Percentiles rank a stretch among this genome's conserved stretches.
Conservation (phyloP, 2,888 invertebrate genomes). For the Leucozona laternaria region DNA sequence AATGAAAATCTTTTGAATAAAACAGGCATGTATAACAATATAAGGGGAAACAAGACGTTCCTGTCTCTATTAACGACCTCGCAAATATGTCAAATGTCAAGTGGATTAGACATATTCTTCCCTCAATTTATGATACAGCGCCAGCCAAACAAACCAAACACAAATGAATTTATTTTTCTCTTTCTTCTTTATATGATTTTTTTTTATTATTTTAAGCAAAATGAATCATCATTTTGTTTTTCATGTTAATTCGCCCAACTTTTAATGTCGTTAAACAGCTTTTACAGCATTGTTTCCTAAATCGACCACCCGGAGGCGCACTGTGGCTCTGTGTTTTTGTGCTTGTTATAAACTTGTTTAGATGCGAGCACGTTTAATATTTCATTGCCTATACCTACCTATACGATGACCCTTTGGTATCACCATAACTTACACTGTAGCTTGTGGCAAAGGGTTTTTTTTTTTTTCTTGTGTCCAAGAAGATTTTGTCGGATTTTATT, state of each 20-base stretch:
- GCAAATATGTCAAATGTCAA: constrained; percentile 44
- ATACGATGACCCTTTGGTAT: constrained; percentile 38
- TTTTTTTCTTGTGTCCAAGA: too few species aligned
- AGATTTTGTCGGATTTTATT: constrained; percentile 27
- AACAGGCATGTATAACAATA: neutral
- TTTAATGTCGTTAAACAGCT: constrained; percentile 30
- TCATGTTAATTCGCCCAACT: constrained; percentile 26
- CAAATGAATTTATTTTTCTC: constrained; percentile 16
- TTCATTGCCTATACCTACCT: constrained; percentile 28
- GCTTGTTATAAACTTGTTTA: constrained; percentile 39
- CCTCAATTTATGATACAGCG: constrained; percentile 21
- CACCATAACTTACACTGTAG: constrained; percentile 16
- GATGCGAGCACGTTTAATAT: constrained; percentile 38
- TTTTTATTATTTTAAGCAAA: neutral
- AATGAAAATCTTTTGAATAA: neutral
- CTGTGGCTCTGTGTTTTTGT: neutral
- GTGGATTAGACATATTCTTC: constrained; percentile 36
- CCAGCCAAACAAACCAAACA: neutral
- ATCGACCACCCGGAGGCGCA: constrained; percentile 37
- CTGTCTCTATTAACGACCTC: constrained; percentile 17
- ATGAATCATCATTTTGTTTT: constrained; percentile 29
- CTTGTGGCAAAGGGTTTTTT: constrained; percentile 33
- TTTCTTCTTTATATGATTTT: neutral
- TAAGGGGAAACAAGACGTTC: constrained; percentile 6
- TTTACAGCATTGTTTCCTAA: constrained; percentile 38